Base-by-base conservation (phyloP, 1,140 invertebrate species). In the Drosophila seguyi region DNA sequence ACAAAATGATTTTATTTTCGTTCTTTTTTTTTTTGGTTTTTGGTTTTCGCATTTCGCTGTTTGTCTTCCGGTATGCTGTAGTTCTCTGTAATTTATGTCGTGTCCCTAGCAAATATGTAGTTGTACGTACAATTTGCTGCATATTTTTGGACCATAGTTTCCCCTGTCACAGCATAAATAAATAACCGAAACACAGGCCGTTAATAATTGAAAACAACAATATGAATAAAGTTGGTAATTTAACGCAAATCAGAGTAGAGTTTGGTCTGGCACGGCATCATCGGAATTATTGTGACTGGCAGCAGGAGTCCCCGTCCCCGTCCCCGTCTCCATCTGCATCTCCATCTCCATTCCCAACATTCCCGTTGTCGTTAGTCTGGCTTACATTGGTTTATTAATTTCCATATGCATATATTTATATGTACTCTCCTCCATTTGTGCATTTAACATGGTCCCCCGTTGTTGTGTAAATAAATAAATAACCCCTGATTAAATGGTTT, bases 371-470 rank as follows among this genome's bases (percentile, higher is more conserved):
- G 66, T 48, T 72, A 22, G 68, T 52, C 53, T 75, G 66, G 53
- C 72, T 84, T 73, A 57, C 41, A 58, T 59, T 66, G 71, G 56
- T 80, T 60, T 76, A 68, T 81, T 81, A 44, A 63, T 83, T 69
- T 36, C 29, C 34, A 67, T 74, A 45, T 38, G 65, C 53, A 60
- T 67, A 66, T 44, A 73, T 56, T 41, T 57, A 61, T 42, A 65
- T 41, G 39, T 41, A 41, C 18, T 50, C 63, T 62, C 18, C 6
- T 52, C 62, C 44, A 76, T 58, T 57, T 86, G 41, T 58, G 60
- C 45, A 60, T 65, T 47, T 72, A 66, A 57, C 45, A 65, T 55
- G 75, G 58, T 63, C 34, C 38, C 38, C 38, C 14, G 39, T 41
- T 72, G 41, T 67, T 65, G 29, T 56, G 42, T 75, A 74, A 42